Conservation (phyloP, 1,140 invertebrate genomes). For the Drosophila rhopaloa region DNA sequence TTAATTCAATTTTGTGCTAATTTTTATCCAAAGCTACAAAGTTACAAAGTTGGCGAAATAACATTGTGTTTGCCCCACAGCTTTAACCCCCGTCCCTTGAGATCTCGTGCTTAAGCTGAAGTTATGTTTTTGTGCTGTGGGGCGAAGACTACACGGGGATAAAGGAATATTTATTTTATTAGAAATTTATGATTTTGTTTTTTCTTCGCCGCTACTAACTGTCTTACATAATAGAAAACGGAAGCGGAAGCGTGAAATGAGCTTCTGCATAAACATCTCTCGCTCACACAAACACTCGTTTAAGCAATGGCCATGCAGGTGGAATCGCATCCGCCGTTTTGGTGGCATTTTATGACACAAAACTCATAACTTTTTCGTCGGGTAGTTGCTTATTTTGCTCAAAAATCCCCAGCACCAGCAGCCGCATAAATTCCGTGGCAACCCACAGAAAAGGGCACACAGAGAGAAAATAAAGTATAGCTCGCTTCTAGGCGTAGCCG, state of each 20-base stretch:
- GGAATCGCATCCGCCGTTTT: slow-evolving; percentile 44
- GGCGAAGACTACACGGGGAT: slow-evolving; percentile 52
- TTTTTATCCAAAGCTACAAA: slow-evolving; percentile 42
- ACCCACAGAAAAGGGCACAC: slow-evolving; percentile 33
- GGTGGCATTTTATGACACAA: slow-evolving; percentile 77
- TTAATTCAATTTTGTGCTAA: slow-evolving; percentile 69
- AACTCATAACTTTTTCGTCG: slow-evolving; percentile 70
- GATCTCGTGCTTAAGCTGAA: slow-evolving; percentile 57
- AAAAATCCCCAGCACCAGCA: slow-evolving; percentile 51
- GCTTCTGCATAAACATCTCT: slow-evolving; percentile 78
- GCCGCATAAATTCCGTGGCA: slow-evolving; percentile 65
- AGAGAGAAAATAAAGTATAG: slow-evolving; percentile 56
- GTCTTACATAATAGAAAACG: slow-evolving; percentile 68
- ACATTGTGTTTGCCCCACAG: slow-evolving; percentile 30
- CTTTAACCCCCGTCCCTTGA: slow-evolving; percentile 4
- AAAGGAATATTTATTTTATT: slow-evolving; percentile 82
- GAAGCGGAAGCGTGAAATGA: slow-evolving; percentile 82
- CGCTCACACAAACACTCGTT: slow-evolving; percentile 30
- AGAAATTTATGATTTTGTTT: slow-evolving; percentile 82
- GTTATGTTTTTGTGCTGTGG: slow-evolving; percentile 59
- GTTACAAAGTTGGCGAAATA: slow-evolving; percentile 42
- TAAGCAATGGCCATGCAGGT: slow-evolving; percentile 62
- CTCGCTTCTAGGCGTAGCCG: slow-evolving; percentile 47
- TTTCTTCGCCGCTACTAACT: slow-evolving; percentile 32
- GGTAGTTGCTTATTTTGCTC: slow-evolving; percentile 75